Base-by-base conservation (phyloP, 2,113 vertebrate species). In the Meles meles region DNA sequence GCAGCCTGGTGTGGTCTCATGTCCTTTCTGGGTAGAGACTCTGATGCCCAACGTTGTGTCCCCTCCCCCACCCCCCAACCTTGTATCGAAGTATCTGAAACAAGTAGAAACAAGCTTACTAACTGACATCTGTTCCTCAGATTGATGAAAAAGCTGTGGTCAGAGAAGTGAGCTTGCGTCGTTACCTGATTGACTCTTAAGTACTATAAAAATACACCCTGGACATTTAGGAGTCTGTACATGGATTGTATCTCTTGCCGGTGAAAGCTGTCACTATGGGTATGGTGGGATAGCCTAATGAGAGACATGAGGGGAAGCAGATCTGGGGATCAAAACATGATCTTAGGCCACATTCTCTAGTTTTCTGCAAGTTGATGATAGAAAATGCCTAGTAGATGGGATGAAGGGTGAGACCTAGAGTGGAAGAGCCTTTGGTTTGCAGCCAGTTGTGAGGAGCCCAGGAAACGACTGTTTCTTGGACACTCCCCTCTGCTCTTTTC, bases 91-190 rank as follows among this genome's bases (percentile, higher is more conserved):
- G 55, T 80, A 18, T 47, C 57, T 20, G 52, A 92, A 65, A 71
- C 23, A 7, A 17, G 0, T 72, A 25, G 21, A 44, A 93, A 91
- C 42, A 91, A 21, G 14, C 31, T 82, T 72, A 27, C 71, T 74
- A 29, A 49, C 23, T 71, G 42, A 74, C 39, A 49, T 44, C 13
- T 47, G 3, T 63, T 61, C 27, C 47, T 47, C 76, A 81, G 83
- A 79, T 34, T 82, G 47, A 31, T 67, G n/a, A 52, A 47, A 96
- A 93, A 93, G 34, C 2, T 57, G 47, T 77, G 39, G n/a, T 69
- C 18, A 37, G 13, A 8, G 37, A 96, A 86, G 59, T 21, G 18
- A 95, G 27, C 31, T 88, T 88, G 27, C 6, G 20, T 3, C 15
- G 39, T 39, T 86, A 84, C 25, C 37, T n/a, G 59, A 90, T 67